These are phyloP conservation scores for Mythimna vitellina DNA, from an alignment of 2,888 invertebrate genomes.

Conservation along the genomic window DNA sequence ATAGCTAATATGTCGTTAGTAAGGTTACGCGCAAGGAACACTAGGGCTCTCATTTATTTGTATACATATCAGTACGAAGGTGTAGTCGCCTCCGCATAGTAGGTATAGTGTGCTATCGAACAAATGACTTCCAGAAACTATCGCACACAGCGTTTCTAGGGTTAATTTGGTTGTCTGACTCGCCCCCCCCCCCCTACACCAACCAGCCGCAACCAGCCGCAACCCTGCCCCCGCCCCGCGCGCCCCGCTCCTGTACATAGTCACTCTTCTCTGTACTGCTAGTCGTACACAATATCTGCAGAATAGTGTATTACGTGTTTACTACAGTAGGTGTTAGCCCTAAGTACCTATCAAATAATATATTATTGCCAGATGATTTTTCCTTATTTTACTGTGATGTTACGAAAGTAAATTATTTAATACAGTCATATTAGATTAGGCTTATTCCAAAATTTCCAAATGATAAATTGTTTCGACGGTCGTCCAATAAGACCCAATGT, in stretches of 20 bases:
- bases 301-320: neutral
- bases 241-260: neutral
- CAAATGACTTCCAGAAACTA: neutral
- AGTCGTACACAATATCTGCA: neutral
- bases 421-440: slow-evolving; percentile 36
- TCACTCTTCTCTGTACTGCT: slow-evolving; percentile 1
- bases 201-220: neutral
- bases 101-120: neutral
- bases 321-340: slow-evolving; percentile 15
- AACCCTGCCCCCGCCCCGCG: neutral
- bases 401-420: slow-evolving; percentile 52
- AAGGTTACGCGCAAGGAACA: slow-evolving; percentile 11
- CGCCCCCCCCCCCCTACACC: no score
- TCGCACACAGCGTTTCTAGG: slow-evolving; percentile 10
- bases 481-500: slow-evolving; percentile 14
- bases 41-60: slow-evolving; percentile 8
- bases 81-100: neutral
- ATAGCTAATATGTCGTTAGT: neutral
- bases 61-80: slow-evolving; percentile 5
- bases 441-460: slow-evolving; percentile 22
- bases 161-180: neutral
- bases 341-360: slow-evolving; percentile 14
- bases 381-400: slow-evolving; percentile 60
- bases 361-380: slow-evolving; percentile 37
- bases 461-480: slow-evolving; percentile 18